Evolutionary conservation across 2,797 vertebrate species (phyloP), one percentile per base, ranked within the genome.

Genomic region (Cynopterus sphinx): DNA sequence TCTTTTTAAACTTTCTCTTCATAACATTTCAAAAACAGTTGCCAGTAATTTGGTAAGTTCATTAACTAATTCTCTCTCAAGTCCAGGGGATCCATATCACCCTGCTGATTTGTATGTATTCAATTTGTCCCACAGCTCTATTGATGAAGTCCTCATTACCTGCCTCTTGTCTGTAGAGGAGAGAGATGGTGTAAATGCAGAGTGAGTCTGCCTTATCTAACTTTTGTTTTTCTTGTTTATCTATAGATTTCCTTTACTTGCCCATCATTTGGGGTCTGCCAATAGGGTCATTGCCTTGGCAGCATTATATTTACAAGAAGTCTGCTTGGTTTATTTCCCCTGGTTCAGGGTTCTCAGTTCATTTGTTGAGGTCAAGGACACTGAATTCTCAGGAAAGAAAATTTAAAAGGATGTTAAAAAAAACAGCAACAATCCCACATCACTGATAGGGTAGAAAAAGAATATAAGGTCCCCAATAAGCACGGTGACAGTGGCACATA

Each of bases 11-110:
- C 70, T 87, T 91, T 86, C 46, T 75, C 67, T 84, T 83, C 84
- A 67, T 90, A 95, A 97, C 61, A 61, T 87, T 87, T 91, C 75
- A 74, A 55, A 97, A 93, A 92, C 55, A 96, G 95, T 78, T 93
- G 83, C 59, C 59, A 73, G 91, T 87, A 67, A 93, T 96, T 94
- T 87, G 88, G 31, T 61, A 95, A 97, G 93, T 93, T 97, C 91
- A 81, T 97, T 97, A 97, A 91, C 78, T 95, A 71, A 95, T 90
- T 90, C 82, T 87, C 95, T 75, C 68, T 22, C 21, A 46, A 46
- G 46, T 89, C 78, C 39, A 1, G 24, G 89, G 83, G 75, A 53
- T 86, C 96, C 77, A 33, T 75, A 53, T 53, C 28, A 0, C 61
- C 78, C 78, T 36, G 93, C 73, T 65, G 82, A 85, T 70, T 36